phyloP scores from a whole-genome alignment of 2,113 vertebrate species.

The Tinamus guttatus region DNA sequence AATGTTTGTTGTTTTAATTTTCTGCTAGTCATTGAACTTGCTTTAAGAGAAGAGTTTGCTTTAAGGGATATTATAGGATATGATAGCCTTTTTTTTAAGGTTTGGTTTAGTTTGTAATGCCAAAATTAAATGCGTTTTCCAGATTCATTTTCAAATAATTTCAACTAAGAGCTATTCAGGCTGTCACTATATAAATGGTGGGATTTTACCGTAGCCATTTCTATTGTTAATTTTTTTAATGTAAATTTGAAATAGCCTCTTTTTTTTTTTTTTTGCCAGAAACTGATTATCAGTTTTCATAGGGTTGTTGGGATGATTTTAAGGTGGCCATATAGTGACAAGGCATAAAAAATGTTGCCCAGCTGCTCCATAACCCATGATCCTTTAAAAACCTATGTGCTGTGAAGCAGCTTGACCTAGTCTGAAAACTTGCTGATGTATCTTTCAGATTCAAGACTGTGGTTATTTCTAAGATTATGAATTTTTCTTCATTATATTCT shows the following conservation, averaged over 20 bases:
- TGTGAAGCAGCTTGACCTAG: not conserved
- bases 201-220: not conserved
- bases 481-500: not conserved
- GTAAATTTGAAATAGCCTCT: not conserved
- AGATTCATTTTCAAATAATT: not conserved
- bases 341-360: not conserved
- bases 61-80: not conserved
- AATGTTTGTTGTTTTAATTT: not conserved
- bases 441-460: not conserved
- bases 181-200: accelerated
- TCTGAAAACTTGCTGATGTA: not conserved
- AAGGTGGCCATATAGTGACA: not conserved
- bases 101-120: not conserved
- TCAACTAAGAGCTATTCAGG: accelerated
- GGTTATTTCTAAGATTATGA: not conserved
- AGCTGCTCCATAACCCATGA: not conserved
- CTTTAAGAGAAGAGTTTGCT: not conserved
- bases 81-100: not conserved
- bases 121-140: not conserved
- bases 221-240: not conserved
- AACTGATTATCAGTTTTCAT: not conserved
- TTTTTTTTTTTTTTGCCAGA: not conserved
- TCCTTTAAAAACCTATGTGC: not conserved
- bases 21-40: not conserved
- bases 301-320: not conserved